phyloP scores from a whole-genome alignment of 2,797 vertebrate genomes.

The Pyrocephalus nanus region DNA sequence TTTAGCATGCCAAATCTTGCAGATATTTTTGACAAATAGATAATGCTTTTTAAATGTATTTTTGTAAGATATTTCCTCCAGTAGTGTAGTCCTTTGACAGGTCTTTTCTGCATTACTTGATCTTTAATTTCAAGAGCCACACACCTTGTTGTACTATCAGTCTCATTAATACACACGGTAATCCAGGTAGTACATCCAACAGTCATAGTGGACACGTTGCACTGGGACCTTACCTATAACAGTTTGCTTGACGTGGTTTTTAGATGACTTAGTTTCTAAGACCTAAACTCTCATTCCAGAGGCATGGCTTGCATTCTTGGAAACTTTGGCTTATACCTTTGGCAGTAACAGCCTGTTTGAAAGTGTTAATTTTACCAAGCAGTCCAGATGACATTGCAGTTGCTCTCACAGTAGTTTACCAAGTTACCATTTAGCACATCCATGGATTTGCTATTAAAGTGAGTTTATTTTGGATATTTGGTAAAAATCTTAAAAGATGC shows the following conservation, averaged over 20 bases:
- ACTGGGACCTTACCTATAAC: neutral
- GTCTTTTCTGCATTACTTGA: neutral
- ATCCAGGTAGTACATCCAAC: neutral
- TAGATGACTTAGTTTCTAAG: neutral
- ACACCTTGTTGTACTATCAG: neutral
- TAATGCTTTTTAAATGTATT: neutral
- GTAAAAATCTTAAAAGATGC: neutral
- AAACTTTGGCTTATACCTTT: neutral
- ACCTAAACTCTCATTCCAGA: neutral
- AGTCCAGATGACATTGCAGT: neutral
- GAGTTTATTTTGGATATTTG: neutral
- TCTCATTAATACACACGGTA: neutral
- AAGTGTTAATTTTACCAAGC: neutral
- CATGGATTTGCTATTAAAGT: neutral
- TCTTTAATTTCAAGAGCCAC: neutral
- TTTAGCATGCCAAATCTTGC: neutral
- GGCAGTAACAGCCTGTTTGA: neutral
- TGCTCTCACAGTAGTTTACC: neutral
- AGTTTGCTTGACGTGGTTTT: neutral
- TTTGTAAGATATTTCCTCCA: neutral
- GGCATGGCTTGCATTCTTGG: neutral
- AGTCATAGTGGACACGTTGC: neutral
- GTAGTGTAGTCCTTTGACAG: neutral
- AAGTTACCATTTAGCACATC: neutral
- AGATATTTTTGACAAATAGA: neutral